These are phyloP conservation scores for Bettongia penicillata DNA, from an alignment of 2,113 vertebrate genomes.

Conservation along the genomic window DNA sequence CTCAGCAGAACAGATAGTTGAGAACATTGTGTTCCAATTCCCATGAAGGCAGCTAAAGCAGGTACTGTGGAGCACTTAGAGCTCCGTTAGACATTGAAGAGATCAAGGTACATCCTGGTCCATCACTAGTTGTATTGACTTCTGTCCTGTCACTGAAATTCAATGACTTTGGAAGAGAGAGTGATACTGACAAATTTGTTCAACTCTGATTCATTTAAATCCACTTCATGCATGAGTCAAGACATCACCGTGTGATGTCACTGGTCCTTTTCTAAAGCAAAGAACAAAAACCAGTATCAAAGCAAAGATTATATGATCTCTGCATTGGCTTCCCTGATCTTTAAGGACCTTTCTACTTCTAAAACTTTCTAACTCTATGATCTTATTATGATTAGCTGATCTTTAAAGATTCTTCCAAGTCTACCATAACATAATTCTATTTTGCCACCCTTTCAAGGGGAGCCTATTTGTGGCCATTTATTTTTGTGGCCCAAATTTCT, in stretches of 20 bases:
- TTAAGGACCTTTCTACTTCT: neutral
- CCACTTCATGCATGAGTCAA: neutral
- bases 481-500: slow-evolving; percentile 34
- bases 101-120: neutral
- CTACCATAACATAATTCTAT: neutral
- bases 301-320: neutral
- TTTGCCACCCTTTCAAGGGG: neutral
- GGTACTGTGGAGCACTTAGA: neutral
- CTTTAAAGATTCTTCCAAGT: neutral
- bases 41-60: too few species aligned
- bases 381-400: neutral
- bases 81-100: neutral
- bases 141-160: neutral
- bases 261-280: neutral
- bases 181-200: neutral
- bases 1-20: neutral
- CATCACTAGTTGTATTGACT: neutral
- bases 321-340: neutral
- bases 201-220: neutral
- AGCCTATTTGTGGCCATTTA: neutral
- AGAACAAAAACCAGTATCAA: neutral
- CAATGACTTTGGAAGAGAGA: neutral
- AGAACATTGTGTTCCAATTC: too few species aligned
- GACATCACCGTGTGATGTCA: neutral
- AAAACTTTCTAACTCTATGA: neutral